Evolutionary conservation across 2,888 invertebrate species (phyloP).

Genomic region (Hemistola chrysoprasaria): DNA sequence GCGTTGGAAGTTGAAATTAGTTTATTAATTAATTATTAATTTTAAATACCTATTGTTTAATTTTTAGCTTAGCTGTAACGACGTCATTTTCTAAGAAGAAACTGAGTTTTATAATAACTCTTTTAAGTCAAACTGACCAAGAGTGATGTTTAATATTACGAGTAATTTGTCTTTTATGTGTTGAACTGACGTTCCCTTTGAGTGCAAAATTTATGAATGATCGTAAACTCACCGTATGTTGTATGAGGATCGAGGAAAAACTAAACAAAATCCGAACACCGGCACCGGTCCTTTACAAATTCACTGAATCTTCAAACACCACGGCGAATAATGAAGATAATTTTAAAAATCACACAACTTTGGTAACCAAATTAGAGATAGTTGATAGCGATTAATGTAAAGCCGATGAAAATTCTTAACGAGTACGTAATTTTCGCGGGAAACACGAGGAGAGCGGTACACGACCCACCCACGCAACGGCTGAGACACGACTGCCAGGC

Average conservation of each 20-base stretch:
- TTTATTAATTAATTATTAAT: no score
- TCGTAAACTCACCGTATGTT: conserved; percentile 26
- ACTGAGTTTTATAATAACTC: no score
- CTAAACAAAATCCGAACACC: conserved; percentile 40
- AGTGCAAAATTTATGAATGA: conserved; percentile 7
- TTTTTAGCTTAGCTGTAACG: no score
- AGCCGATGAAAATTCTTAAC: conserved; percentile 26
- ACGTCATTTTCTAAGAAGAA: no score
- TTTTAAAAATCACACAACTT: conserved; percentile 30
- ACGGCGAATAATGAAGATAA: conserved; percentile 31
- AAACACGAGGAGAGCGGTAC: conserved; percentile 43
- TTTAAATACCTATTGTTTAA: no score
- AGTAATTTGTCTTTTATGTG: neutral
- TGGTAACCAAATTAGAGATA: conserved; percentile 34
- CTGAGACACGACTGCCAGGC: conserved; percentile 57
- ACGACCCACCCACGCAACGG: conserved; percentile 59
- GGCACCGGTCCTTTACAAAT: conserved; percentile 28
- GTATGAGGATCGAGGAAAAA: conserved; percentile 22
- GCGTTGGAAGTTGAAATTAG: no score
- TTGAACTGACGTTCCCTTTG: conserved; percentile 1
- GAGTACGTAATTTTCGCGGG: conserved; percentile 73
- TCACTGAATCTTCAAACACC: conserved; percentile 50
- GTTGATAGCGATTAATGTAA: conserved; percentile 19
- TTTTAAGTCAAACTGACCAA: no score
- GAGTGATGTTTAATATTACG: no score